Base-by-base conservation (phyloP, 2,797 vertebrate species). In the Pangasius djambal region DNA sequence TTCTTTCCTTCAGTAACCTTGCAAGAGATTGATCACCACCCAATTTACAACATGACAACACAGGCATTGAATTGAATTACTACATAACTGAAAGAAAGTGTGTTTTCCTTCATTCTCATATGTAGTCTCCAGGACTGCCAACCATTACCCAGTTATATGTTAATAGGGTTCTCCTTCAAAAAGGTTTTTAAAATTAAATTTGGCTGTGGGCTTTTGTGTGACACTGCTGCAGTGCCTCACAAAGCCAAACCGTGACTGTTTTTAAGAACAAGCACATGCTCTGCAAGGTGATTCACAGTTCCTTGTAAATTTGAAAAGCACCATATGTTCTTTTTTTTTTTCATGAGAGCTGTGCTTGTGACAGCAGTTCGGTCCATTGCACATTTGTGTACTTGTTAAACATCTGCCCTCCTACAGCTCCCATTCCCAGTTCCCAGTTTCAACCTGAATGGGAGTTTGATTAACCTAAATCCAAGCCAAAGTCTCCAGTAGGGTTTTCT, bases 301-400 rank as follows among this genome's bases (percentile, higher is more conserved):
- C 81, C 85, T 84, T 87, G 85, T 74, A 72, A 63, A 78, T 90
- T 83, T 52, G 85, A 90, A 86, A 82, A 69, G 31, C 59, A 82
- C 75, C 90, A 91, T 89, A 90, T 91, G 83, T 61, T 89, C 44
- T n/a, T 83, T 85, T 67, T 83, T 85, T 67, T 93, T 92, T 90
- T 87, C 31, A 25, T 28, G 79, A 61, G 88, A 91, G 84, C 89
- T 93, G 63, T 92, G 91, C 93, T 94, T 94, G 88, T 95, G 94
- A 95, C 92, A 95, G 90, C 86, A 82, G 91, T 91, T 88, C 93
- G 90, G 91, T 93, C 90, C 89, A 88, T 75, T 89, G 89, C 85
- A 92, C 91, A 93, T 92, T 92, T 93, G 89, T 93, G 75, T 93
- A 94, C 94, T 93, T 93, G 91, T 88, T 93, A 94, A 93, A 91